Evolutionary conservation across 2,888 invertebrate species (phyloP).

Genomic region (Dexiosoma caninum): DNA sequence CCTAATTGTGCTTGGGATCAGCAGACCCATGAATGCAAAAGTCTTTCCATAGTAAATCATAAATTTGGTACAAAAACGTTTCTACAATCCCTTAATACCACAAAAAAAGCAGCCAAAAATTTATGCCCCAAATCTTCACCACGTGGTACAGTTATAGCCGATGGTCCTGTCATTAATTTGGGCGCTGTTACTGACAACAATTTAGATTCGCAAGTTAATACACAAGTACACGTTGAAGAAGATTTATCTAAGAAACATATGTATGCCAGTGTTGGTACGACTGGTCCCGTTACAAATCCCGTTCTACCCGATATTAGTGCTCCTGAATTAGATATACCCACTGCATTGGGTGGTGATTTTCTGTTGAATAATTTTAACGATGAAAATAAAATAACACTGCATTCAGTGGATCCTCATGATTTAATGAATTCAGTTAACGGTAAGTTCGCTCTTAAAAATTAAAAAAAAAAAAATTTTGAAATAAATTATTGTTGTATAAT

Average conservation of each 20-base stretch:
- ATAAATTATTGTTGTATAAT: not conserved
- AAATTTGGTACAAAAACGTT: conserved; percentile 74
- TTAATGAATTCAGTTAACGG: conserved; percentile 72
- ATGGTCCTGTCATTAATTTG: conserved; percentile 55
- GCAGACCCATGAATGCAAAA: conserved; percentile 80
- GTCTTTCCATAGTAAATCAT: conserved; percentile 69
- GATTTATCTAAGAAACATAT: conserved; percentile 68
- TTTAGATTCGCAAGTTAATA: conserved; percentile 67
- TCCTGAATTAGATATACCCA: conserved; percentile 59
- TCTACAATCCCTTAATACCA: conserved; percentile 74
- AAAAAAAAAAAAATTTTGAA: not conserved
- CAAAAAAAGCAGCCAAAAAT: conserved; percentile 71
- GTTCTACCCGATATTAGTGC: conserved; percentile 40
- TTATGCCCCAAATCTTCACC: conserved; percentile 72
- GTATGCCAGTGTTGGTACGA: conserved; percentile 68
- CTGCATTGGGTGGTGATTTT: conserved; percentile 70
- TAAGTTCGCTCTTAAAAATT: conserved; percentile 53
- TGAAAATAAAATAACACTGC: conserved; percentile 73
- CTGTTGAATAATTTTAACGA: conserved; percentile 70
- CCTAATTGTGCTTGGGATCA: conserved; percentile 98
- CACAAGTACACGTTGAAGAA: conserved; percentile 66
- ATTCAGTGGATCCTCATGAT: conserved; percentile 74
- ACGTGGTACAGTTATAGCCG: conserved; percentile 63
- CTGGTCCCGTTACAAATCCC: conserved; percentile 37
- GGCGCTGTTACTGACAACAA: conserved; percentile 68